These are phyloP conservation scores for Poecilobothrus nobilitatus DNA, from an alignment of 2,888 invertebrate genomes.

Conservation along the genomic window DNA sequence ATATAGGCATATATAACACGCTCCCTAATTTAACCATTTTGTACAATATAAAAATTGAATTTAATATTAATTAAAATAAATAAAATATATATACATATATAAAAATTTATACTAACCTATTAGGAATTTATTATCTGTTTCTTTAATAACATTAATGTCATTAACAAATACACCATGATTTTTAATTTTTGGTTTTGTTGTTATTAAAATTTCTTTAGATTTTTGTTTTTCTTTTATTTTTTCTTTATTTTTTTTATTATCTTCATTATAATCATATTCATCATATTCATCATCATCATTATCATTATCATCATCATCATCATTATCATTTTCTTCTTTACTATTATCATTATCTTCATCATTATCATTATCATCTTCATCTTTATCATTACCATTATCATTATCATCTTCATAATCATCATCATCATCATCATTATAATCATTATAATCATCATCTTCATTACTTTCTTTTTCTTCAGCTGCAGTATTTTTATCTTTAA, in stretches of 20 bases:
- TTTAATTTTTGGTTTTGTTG: slow-evolving; percentile 30
- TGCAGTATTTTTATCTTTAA: neutral
- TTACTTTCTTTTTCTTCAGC: slow-evolving; percentile 30
- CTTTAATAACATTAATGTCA: slow-evolving; percentile 35
- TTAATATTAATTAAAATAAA: too few species aligned
- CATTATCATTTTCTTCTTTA: slow-evolving; percentile 26
- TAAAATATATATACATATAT: too few species aligned
- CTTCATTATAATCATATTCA: slow-evolving; percentile 16
- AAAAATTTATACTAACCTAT: slow-evolving; percentile 31
- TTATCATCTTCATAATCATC: slow-evolving; percentile 12
- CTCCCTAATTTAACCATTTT: too few species aligned
- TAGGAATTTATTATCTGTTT: slow-evolving; percentile 36
- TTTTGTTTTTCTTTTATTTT: neutral
- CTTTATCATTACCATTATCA: slow-evolving; percentile 33
- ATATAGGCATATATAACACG: too few species aligned
- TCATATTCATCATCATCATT: slow-evolving; percentile 15
- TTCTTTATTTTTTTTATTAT: slow-evolving; percentile 14
- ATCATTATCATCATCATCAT: slow-evolving; percentile 21
- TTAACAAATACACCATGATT: slow-evolving; percentile 35
- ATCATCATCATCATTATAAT: slow-evolving; percentile 20
- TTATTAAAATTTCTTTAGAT: slow-evolving; percentile 18
- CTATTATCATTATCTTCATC: slow-evolving; percentile 28
- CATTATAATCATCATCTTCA: slow-evolving; percentile 29
- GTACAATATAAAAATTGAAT: too few species aligned
- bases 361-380: slow-evolving; percentile 38